These are phyloP conservation scores for Periparus ater DNA, from an alignment of 2,797 vertebrate genomes.

Conservation along the genomic window DNA sequence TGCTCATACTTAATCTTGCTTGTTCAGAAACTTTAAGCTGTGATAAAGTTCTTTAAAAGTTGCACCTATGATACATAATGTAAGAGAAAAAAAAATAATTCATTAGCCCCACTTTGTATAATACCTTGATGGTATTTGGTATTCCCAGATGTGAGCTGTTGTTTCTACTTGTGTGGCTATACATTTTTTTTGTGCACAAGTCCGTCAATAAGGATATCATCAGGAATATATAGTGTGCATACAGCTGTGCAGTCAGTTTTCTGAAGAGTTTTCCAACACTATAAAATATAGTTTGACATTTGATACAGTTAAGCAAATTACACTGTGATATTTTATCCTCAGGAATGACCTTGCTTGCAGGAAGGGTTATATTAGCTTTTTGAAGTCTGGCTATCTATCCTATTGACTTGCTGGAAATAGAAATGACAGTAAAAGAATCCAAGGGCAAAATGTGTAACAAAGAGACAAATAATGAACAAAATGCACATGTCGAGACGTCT, in stretches of 20 bases:
- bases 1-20: background rate
- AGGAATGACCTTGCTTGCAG: background rate
- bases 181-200: background rate
- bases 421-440: background rate
- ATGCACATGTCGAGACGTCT: background rate
- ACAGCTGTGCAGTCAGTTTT: background rate
- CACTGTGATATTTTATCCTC: background rate
- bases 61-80: background rate
- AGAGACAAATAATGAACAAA: background rate
- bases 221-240: background rate
- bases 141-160: background rate
- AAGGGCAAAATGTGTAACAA: background rate
- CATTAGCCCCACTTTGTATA: background rate
- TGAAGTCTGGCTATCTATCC: background rate
- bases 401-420: background rate
- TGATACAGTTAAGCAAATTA: background rate
- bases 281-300: background rate
- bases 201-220: background rate
- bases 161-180: background rate
- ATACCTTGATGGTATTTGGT: background rate
- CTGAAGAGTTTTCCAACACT: background rate
- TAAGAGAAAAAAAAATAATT: background rate
- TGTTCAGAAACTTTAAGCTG: background rate
- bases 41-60: background rate
- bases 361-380: background rate